Percentiles rank a stretch among this genome's conserved stretches.
Evolutionary conservation across 2,797 vertebrate species (phyloP).

Genomic region (Trematomus bernacchii): DNA sequence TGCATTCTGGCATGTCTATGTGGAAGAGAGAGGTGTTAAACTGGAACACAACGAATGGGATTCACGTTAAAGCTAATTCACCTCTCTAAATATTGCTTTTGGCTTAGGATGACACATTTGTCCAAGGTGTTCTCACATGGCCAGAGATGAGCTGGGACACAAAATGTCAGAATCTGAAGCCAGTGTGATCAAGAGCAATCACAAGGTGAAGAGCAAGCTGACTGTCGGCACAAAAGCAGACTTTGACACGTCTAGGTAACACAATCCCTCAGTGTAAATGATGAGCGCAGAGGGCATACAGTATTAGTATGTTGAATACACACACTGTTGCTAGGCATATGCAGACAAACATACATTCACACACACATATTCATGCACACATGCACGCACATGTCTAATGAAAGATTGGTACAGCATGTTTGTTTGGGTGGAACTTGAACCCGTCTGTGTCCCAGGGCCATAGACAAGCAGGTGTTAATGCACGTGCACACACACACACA

Average conservation of each 20-base stretch:
- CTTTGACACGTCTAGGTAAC: constrained; percentile 75
- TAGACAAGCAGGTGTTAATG: constrained; percentile 76
- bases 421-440: constrained; percentile 83
- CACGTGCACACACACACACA: constrained; percentile 6
- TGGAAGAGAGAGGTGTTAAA: constrained; percentile 52
- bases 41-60: constrained; percentile 51
- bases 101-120: constrained; percentile 66
- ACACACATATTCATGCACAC: constrained; percentile 18
- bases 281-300: constrained; percentile 60
- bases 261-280: constrained; percentile 74
- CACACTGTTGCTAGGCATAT: constrained; percentile 49
- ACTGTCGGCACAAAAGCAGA: constrained; percentile 69
- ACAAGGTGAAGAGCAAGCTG: constrained; percentile 65
- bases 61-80: constrained; percentile 72
- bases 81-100: constrained; percentile 76
- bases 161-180: constrained; percentile 71
- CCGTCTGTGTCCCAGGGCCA: constrained; percentile 77
- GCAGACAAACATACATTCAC: constrained; percentile 43
- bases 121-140: constrained; percentile 65
- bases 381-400: constrained; percentile 44
- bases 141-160: constrained; percentile 55
- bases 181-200: constrained; percentile 70
- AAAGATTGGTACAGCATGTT: constrained; percentile 68
- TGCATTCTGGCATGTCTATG: constrained; percentile 46
- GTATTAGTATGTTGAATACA: constrained; percentile 58